These are phyloP conservation scores for Gopherus flavomarginatus DNA, from an alignment of 2,113 vertebrate species.

Conservation along the genomic window DNA sequence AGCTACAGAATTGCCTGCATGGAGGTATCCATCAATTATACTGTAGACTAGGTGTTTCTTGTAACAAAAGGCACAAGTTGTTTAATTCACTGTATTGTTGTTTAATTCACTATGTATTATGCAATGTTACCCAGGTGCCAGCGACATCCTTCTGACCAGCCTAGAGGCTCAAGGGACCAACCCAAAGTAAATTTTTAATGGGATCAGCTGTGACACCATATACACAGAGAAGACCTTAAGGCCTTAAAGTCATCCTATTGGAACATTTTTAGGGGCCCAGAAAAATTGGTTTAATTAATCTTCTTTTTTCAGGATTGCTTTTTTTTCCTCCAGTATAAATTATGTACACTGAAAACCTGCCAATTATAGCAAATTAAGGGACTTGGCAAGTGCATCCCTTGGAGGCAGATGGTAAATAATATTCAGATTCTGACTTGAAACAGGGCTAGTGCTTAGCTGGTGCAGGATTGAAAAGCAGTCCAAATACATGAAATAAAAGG, in stretches of 20 bases:
- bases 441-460: constrained; percentile 80
- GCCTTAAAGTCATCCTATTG: constrained; percentile 80
- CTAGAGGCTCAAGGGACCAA: constrained; percentile 77
- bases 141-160: constrained; percentile 81
- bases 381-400: constrained; percentile 83
- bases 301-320: constrained; percentile 79
- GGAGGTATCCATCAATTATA: constrained; percentile 82
- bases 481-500: constrained; percentile 80
- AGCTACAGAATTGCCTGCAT: constrained; percentile 77
- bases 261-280: constrained; percentile 79
- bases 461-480: constrained; percentile 76
- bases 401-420: constrained; percentile 88
- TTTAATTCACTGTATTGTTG: constrained; percentile 81
- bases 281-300: constrained; percentile 85
- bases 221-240: constrained; percentile 78
- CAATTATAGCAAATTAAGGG: constrained; percentile 86
- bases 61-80: constrained; percentile 80
- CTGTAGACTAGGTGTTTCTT: constrained; percentile 72
- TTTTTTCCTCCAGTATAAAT: constrained; percentile 78
- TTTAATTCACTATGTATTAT: constrained; percentile 82
- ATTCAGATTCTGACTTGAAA: constrained; percentile 85
- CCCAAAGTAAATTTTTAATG: constrained; percentile 85
- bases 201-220: constrained; percentile 82
- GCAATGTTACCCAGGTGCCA: constrained; percentile 84
- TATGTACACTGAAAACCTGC: constrained; percentile 87